Conservation (phyloP, 2,888 invertebrate genomes). For the Celastrina argiolus region DNA sequence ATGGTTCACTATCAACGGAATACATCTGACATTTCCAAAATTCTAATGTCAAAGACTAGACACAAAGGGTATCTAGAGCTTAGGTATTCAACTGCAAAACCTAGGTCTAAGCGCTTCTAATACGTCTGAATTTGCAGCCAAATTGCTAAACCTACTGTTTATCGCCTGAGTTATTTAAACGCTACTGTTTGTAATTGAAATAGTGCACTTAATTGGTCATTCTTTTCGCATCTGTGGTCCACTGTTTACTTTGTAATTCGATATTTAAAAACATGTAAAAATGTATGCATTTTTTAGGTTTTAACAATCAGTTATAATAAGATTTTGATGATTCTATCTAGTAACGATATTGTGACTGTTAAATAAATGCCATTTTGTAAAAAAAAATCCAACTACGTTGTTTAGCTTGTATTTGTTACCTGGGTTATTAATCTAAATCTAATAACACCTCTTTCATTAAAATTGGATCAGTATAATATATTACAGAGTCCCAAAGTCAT, state of each 20-base stretch:
- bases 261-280: too few species aligned
- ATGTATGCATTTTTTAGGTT: too few species aligned
- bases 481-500: too few species aligned
- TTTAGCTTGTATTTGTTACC: too few species aligned
- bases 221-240: background rate
- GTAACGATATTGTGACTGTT: too few species aligned
- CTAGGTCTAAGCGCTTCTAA: slow-evolving; percentile 30
- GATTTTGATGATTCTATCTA: too few species aligned
- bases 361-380: too few species aligned
- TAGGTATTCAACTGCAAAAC: slow-evolving; percentile 26
- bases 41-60: slow-evolving; percentile 16
- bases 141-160: slow-evolving; percentile 53
- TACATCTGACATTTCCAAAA: slow-evolving; percentile 7
- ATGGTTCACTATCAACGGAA: slow-evolving; percentile 8
- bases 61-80: slow-evolving; percentile 21
- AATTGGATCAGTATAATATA: too few species aligned
- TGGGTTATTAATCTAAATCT: too few species aligned
- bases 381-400: too few species aligned
- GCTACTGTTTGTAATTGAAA: background rate
- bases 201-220: background rate
- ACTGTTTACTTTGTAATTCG: background rate
- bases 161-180: slow-evolving; percentile 25
- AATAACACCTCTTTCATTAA: too few species aligned
- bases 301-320: too few species aligned
- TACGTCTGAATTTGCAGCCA: slow-evolving; percentile 52